Conservation (phyloP, 2,113 vertebrate genomes). For the Scatophagus argus region DNA sequence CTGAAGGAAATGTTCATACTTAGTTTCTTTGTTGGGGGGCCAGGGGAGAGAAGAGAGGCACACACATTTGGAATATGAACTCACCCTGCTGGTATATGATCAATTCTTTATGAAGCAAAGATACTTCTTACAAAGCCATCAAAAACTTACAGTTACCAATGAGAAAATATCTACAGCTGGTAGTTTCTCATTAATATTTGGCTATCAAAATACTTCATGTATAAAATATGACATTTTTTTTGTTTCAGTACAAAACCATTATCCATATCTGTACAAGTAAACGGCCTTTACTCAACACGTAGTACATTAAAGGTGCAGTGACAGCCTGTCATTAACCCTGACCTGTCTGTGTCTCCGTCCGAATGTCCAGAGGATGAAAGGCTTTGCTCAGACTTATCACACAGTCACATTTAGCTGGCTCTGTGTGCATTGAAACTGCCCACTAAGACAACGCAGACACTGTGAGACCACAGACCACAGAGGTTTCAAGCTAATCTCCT, state of each 20-base stretch:
- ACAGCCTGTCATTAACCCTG: conserved; percentile 80
- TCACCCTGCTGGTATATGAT: background rate
- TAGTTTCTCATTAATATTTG: background rate
- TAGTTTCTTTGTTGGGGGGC: background rate
- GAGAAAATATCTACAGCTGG: background rate
- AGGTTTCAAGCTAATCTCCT: background rate
- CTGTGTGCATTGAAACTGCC: conserved; percentile 41
- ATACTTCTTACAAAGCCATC: background rate
- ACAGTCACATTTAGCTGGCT: conserved; percentile 55
- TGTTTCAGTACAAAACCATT: conserved; percentile 25
- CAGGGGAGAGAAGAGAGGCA: background rate
- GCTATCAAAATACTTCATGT: conserved; percentile 6
- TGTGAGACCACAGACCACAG: background rate
- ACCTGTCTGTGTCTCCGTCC: conserved; percentile 73
- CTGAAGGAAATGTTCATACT: conserved; percentile 80
- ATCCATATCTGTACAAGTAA: conserved; percentile 37
- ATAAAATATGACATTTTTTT: background rate
- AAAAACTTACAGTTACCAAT: background rate
- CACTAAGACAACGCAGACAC: conserved; percentile 57
- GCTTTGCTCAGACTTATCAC: conserved; percentile 66
- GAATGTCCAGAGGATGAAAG: conserved; percentile 76
- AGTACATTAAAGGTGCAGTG: conserved; percentile 78
- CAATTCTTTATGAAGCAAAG: background rate
- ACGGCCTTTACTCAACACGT: conserved; percentile 74
- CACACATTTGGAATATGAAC: conserved; percentile 24